A percentile compares a stretch with the other conserved stretches of the same genome.
These are phyloP conservation scores for Palythoa grandiflora DNA, from an alignment of 92 coral and sea anemone species.

Conservation along the genomic window DNA sequence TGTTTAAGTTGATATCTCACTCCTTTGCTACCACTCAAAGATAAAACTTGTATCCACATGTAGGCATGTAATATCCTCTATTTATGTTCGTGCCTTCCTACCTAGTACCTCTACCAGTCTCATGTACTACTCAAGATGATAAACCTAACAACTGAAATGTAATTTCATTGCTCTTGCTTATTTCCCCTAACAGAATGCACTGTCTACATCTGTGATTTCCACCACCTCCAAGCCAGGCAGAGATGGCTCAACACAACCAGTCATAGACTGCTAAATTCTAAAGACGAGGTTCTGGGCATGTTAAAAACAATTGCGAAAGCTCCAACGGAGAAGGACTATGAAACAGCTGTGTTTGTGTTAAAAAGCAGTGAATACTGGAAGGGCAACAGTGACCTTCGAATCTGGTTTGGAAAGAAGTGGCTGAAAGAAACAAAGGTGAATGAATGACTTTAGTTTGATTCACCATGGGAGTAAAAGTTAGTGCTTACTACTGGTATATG, in stretches of 20 bases:
- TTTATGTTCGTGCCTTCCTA: background rate
- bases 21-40: background rate
- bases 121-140: background rate
- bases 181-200: background rate
- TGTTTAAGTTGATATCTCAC: background rate
- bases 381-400: background rate
- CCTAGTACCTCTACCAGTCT: background rate
- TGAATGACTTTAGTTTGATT: background rate
- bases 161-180: background rate
- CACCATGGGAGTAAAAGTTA: background rate
- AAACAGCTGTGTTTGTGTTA: background rate
- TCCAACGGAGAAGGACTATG: background rate
- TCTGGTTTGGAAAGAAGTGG: constrained; percentile 7
- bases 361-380: background rate
- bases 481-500: background rate
- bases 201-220: constrained; percentile 39
- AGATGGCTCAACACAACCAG: constrained; percentile 22
- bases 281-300: background rate
- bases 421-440: background rate
- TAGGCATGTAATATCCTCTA: background rate
- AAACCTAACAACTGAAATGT: background rate
- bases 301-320: background rate
- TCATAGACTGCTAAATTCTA: background rate
- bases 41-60: background rate
- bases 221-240: constrained; percentile 54